These are phyloP conservation scores for Mormyrops boulengeri DNA, from an alignment of 2,797 vertebrate genomes.

Conservation along the genomic window DNA sequence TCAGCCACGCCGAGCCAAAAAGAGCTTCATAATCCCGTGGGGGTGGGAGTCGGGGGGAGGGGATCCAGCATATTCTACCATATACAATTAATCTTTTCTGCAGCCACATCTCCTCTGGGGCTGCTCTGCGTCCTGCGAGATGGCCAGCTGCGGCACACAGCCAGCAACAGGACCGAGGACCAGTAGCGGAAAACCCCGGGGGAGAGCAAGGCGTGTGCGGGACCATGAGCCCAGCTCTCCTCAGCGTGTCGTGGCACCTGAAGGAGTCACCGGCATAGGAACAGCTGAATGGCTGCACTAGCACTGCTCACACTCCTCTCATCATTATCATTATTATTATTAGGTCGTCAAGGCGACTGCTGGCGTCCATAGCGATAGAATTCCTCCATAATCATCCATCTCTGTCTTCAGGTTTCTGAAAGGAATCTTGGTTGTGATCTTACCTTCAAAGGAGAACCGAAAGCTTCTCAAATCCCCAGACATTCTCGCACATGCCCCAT, in stretches of 20 bases:
- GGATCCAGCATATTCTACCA: background rate
- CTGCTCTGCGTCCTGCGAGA: background rate
- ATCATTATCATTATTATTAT: background rate
- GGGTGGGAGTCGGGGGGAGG: background rate
- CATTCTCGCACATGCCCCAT: background rate
- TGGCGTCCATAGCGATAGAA: background rate
- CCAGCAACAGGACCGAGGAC: background rate
- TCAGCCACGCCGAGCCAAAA: background rate
- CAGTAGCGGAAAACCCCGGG: background rate
- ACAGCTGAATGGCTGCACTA: background rate
- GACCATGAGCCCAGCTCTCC: background rate
- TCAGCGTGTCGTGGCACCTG: background rate
- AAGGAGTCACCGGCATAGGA: background rate
- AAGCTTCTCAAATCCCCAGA: background rate
- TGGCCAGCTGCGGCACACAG: background rate
- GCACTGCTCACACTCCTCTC: background rate
- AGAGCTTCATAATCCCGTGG: background rate
- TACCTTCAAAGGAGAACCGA: background rate
- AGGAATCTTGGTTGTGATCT: background rate
- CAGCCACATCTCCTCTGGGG: background rate
- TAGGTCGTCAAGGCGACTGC: background rate
- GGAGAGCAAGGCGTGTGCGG: background rate
- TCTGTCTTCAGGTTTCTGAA: background rate
- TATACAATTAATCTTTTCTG: background rate
- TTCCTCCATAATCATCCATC: background rate